These are phyloP conservation scores for Aptenodytes patagonicus DNA, from an alignment of 2,113 vertebrate genomes.

Conservation along the genomic window DNA sequence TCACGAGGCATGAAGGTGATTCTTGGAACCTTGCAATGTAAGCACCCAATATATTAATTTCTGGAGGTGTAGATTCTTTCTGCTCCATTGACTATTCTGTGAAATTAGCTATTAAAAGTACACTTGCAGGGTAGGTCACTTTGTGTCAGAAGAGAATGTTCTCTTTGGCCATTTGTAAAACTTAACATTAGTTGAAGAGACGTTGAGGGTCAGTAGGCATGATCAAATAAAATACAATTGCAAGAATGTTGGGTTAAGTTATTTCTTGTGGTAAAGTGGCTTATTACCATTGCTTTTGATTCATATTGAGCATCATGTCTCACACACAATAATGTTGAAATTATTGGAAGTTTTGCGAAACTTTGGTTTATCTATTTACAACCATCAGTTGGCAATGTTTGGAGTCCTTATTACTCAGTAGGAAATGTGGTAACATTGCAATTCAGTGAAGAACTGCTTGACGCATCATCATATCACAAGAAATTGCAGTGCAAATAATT, in stretches of 20 bases:
- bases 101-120: conserved; percentile 45
- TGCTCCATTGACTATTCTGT: conserved; percentile 34
- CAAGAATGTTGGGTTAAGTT: neutral
- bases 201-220: neutral
- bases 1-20: conserved; percentile 59
- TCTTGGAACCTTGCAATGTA: conserved; percentile 36
- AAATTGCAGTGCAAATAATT: neutral
- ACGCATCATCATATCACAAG: neutral
- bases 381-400: neutral
- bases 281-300: neutral
- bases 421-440: neutral
- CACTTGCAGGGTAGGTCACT: neutral
- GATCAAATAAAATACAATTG: neutral
- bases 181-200: neutral
- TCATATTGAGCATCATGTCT: neutral
- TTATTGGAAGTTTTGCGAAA: neutral
- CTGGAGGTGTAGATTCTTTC: conserved; percentile 26
- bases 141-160: neutral
- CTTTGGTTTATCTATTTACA: neutral
- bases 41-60: conserved; percentile 55
- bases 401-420: neutral
- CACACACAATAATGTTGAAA: neutral
- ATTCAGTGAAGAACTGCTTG: neutral
- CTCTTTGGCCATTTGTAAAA: neutral
- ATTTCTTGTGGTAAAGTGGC: neutral